A percentile compares a stretch with the other conserved stretches of the same genome.
These are phyloP conservation scores for Leuciscus idus DNA, from an alignment of 2,113 vertebrate genomes.

Conservation along the genomic window DNA sequence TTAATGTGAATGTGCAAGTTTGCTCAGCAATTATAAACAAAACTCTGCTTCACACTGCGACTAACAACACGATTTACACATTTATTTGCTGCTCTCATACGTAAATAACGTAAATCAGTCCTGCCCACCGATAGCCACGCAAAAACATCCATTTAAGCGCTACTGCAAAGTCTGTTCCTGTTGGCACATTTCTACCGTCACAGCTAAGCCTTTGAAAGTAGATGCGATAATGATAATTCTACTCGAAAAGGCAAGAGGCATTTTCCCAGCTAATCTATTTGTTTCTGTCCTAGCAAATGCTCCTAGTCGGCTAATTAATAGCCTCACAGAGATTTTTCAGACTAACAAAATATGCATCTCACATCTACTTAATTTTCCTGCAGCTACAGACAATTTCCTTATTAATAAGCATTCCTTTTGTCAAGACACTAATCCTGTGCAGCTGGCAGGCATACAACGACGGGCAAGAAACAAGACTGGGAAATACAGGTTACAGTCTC, in stretches of 20 bases:
- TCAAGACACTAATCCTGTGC: constrained; percentile 52
- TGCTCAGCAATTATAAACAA: not conserved
- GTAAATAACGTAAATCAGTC: not conserved
- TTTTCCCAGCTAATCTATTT: constrained; percentile 49
- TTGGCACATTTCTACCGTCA: not conserved
- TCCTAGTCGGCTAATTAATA: constrained; percentile 50
- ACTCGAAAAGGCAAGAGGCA: constrained; percentile 19
- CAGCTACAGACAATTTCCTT: constrained; percentile 48
- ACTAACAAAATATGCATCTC: constrained; percentile 48
- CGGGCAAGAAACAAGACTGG: constrained; percentile 34
- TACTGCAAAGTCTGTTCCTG: not conserved
- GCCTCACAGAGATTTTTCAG: constrained; percentile 47
- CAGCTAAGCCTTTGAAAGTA: constrained; percentile 36
- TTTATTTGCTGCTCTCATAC: not conserved
- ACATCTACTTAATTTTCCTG: constrained; percentile 43
- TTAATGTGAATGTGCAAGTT: no score
- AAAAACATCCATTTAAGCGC: not conserved
- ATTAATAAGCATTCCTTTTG: constrained; percentile 56
- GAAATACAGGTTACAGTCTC: constrained; percentile 46
- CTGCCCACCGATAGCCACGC: not conserved
- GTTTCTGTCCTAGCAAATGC: constrained; percentile 45
- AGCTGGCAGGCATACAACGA: constrained; percentile 42
- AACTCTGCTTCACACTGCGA: not conserved
- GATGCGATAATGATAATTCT: constrained; percentile 43
- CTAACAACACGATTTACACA: not conserved